These are phyloP conservation scores for Neosilurus hyrtlii DNA, from an alignment of 2,797 vertebrate genomes.

Conservation along the genomic window DNA sequence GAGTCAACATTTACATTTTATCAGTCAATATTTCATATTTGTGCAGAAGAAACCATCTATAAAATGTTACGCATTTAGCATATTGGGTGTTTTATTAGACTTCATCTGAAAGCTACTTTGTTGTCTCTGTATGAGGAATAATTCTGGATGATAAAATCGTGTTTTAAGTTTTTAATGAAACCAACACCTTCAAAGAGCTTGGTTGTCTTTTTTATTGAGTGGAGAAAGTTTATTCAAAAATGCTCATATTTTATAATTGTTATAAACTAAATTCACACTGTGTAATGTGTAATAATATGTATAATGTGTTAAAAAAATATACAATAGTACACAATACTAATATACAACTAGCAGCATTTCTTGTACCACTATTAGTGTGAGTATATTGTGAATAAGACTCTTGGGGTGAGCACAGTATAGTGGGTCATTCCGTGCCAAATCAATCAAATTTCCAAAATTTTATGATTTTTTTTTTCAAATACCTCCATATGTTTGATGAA, in stretches of 20 bases:
- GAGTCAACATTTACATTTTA: not conserved
- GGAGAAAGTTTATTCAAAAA: not conserved
- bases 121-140: not conserved
- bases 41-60: not conserved
- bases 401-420: not conserved
- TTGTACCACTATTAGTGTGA: not conserved
- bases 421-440: too few species aligned
- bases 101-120: not conserved
- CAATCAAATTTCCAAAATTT: not conserved
- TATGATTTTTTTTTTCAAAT: not conserved
- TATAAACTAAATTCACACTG: not conserved
- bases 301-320: not conserved
- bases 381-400: not conserved
- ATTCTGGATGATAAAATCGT: not conserved
- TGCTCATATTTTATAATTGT: not conserved
- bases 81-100: not conserved
- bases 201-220: not conserved
- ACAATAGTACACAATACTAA: too few species aligned
- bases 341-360: not conserved
- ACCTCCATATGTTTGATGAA: too few species aligned
- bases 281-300: not conserved
- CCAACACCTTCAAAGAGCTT: not conserved
- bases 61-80: not conserved
- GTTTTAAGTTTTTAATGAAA: not conserved
- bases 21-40: not conserved